phyloP scores from a whole-genome alignment of 2,113 vertebrate species.

The Sinocyclocheilus rhinocerous region DNA sequence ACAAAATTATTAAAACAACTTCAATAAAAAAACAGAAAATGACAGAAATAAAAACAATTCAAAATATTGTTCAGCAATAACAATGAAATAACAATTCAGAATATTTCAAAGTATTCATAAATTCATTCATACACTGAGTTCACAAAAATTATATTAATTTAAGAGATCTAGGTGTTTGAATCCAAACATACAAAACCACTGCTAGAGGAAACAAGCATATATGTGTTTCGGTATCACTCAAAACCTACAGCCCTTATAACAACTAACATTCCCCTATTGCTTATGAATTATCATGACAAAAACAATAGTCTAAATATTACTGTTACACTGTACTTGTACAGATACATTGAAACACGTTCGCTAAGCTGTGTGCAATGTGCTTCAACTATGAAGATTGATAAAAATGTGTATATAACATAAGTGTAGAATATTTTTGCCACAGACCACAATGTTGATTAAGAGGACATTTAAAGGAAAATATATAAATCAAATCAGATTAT shows the following conservation, averaged over 20 bases:
- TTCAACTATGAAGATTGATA: background rate
- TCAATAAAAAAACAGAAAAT: no score
- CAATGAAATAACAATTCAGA: no score
- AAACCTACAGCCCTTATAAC: background rate
- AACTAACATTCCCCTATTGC: no score
- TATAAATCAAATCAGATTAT: background rate
- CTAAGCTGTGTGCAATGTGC: background rate
- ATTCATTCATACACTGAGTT: no score
- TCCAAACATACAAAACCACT: background rate
- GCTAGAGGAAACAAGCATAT: background rate
- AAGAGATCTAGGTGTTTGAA: background rate
- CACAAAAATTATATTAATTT: background rate
- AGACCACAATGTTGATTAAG: background rate
- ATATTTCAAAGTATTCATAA: no score
- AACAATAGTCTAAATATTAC: no score
- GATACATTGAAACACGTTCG: background rate
- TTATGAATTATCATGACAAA: no score
- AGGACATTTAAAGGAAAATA: background rate
- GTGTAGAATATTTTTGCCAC: background rate
- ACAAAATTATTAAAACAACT: no score
- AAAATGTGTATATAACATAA: background rate
- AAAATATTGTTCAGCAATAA: no score
- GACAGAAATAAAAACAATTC: no score
- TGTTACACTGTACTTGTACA: background rate
- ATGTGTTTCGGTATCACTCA: background rate